A percentile compares a stretch with the other conserved stretches of the same genome.
These are phyloP conservation scores for Thera britannica DNA, from an alignment of 2,888 invertebrate species.

Conservation along the genomic window DNA sequence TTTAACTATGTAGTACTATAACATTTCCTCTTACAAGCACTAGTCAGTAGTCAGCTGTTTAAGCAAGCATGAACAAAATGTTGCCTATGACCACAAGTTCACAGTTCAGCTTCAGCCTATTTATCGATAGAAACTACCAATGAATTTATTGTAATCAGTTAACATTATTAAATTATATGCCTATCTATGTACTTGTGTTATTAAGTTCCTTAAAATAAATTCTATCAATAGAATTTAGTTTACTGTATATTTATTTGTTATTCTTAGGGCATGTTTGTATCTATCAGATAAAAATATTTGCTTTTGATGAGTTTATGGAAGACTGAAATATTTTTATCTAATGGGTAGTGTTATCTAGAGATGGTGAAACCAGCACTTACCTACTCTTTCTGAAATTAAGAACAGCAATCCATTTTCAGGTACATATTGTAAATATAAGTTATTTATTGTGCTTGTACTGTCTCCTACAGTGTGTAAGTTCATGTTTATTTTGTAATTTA, in stretches of 20 bases:
- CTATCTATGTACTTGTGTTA: conserved; percentile 31
- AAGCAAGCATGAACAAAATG: conserved; percentile 23
- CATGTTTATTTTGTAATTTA: conserved; percentile 72
- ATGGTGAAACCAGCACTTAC: not conserved
- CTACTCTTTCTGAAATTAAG: conserved; percentile 9
- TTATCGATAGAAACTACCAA: conserved; percentile 25
- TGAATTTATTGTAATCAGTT: conserved; percentile 27
- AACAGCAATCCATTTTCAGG: conserved; percentile 24
- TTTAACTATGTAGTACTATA: conserved; percentile 27
- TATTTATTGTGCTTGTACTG: conserved; percentile 57
- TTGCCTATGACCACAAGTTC: conserved; percentile 12
- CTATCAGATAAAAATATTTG: too few species aligned
- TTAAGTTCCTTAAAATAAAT: conserved; percentile 39
- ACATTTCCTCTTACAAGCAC: conserved; percentile 37
- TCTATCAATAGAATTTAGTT: conserved; percentile 27
- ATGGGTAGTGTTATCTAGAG: too few species aligned
- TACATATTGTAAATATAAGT: conserved; percentile 38
- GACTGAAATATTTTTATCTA: too few species aligned
- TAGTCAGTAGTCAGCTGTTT: conserved; percentile 45
- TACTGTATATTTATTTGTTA: conserved; percentile 31
- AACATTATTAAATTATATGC: conserved; percentile 4
- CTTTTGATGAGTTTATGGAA: too few species aligned
- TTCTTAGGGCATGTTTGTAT: not conserved
- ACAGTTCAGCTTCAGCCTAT: conserved; percentile 29
- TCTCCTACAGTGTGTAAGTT: conserved; percentile 67